A percentile compares a stretch with the other conserved stretches of the same genome.
Evolutionary conservation across 2,888 invertebrate species (phyloP).

Genomic region (Eustalomyia histrio): DNA sequence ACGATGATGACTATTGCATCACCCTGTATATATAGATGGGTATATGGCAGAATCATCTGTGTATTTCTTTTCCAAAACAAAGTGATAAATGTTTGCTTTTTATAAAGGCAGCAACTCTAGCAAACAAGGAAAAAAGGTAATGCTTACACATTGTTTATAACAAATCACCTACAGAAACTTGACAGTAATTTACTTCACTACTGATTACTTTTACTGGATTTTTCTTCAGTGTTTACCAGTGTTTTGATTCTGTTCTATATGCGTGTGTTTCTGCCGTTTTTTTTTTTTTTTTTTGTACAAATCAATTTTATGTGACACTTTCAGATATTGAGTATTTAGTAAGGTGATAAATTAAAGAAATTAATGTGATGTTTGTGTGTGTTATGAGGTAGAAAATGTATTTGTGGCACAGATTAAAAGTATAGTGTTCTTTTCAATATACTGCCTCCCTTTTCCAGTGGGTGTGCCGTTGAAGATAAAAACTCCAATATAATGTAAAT

Average conservation of each 20-base stretch:
- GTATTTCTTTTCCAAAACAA: not conserved
- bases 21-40: no score
- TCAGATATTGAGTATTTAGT: constrained; percentile 59
- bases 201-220: constrained; percentile 54
- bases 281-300: constrained; percentile 47
- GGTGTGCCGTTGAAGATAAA: no score
- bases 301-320: constrained; percentile 65
- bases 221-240: not conserved
- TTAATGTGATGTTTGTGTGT: constrained; percentile 49
- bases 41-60: not conserved
- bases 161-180: constrained; percentile 50
- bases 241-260: not conserved
- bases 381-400: constrained; percentile 28
- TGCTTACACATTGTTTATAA: constrained; percentile 52
- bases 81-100: constrained; percentile 47
- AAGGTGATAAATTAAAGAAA: constrained; percentile 59
- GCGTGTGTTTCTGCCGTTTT: constrained; percentile 17
- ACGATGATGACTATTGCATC: no score
- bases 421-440: no score
- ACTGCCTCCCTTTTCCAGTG: no score
- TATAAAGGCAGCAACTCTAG: constrained; percentile 34
- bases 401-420: no score
- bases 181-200: constrained; percentile 56
- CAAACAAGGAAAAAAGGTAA: constrained; percentile 23
- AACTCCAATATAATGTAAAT: no score